Base-by-base conservation (phyloP, 1,140 invertebrate species). In the Sitophilus oryzae region DNA sequence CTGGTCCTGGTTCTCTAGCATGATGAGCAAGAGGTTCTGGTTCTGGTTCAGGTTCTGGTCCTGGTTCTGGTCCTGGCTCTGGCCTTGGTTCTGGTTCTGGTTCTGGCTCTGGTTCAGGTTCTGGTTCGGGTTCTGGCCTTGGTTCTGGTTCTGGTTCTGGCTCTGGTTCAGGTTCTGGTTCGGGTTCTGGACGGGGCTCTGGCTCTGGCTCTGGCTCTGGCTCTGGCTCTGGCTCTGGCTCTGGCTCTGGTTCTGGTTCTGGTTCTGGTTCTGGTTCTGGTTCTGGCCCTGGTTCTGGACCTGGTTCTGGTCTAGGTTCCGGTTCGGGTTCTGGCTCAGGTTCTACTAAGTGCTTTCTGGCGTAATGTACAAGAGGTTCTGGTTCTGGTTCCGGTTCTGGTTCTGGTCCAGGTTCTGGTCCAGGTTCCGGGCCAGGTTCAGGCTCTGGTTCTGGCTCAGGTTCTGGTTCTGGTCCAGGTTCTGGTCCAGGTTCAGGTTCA, bases 251-350 rank as follows among this genome's bases (percentile, higher is more conserved):
- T 45, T 15, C 11, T 45, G 43, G 43, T 5, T 37, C 46, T 19
- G 46, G 46, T 4, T 37, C n/a, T 16, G 46, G 46, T 35, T 37
- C 30, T 4, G 46, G 46, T 2, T 46, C 22, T 23, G 46, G 46
- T 3, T 48, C 30, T 19, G 30, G 30, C 10, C 15, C 22, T 16
- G 25, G 25, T 21, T 48, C 46, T 34, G 44, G 25, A 30, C 25
- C 25, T 5, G 25, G 25, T 30, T 11, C 25, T 30, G 25, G 25
- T 30, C n/a, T n/a, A n/a, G 25, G 25, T 30, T 30, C 25, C 11
- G 25, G 25, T 30, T 30, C 25, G 11, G 25, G 25, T 30, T 30
- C 25, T 30, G 25, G 25, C 5, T 11, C 25, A 11, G 25, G 25
- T 30, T 5, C n/a, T n/a, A n/a, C n/a, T n/a, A n/a, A n/a, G n/a